Evolutionary conservation across 1,140 invertebrate species (phyloP), one percentile per base, ranked within the genome.

Genomic region (Metopolophium dirhodum): DNA sequence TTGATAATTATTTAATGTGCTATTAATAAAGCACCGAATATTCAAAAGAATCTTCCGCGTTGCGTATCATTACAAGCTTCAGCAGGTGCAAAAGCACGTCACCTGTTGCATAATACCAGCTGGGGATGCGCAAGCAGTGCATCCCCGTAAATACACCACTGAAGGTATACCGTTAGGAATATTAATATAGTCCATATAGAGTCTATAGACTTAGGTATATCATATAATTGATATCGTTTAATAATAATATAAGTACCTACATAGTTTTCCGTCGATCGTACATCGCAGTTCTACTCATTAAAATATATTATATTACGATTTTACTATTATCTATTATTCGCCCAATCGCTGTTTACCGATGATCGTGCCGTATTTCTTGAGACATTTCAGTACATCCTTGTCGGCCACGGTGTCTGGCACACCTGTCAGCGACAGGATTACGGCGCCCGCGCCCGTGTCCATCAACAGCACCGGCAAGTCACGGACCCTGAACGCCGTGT

Each of bases 371-470:
- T 95, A 95, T n/a, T 94, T 94, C n/a, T 94, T 93, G 20, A 95
- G 93, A 14, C 95, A 94, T n/a, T 94, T 94, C 57, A 94, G 94
- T 1, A 95, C 94, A 18, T 94, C 94, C 20, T 94, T 94, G 93
- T 95, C 95, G 35, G 95, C 94, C 30, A 95, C 95, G 90, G 95
- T 94, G 93, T 95, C 95, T 26, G 95, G 95, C 26, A 95, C 95
- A 26, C 95, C 95, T 6, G 95, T 94, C 26, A 95, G 94, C 8
- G 94, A 94, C 49, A 95, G 92, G 30, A 95, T 94, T 26, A 94
- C 94, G 22, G 95, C 94, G 20, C 95, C 95, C 41, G 94, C 86
- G 0, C 94, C 94, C 30, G 95, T 95, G 94, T 95, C 95, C 88
- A 95, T 94, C 87, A 95, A 94, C 68, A 94, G 94, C 6, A 95